Evolutionary conservation across 2,797 vertebrate species (phyloP).

Genomic region (Rhinichthys osculus): DNA sequence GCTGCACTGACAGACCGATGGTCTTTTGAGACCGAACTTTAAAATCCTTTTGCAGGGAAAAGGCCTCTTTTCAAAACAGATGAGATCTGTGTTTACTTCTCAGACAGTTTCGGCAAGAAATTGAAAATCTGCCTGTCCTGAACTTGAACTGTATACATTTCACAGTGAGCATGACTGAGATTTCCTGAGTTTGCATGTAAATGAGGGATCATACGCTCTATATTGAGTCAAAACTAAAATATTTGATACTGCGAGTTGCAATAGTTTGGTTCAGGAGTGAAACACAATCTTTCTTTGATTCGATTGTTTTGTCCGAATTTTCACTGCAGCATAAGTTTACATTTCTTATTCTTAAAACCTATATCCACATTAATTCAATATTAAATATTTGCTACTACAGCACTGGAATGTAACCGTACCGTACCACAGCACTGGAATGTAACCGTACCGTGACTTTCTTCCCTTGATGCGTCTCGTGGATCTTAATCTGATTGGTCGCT

Average conservation of each 20-base stretch:
- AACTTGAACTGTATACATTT: constrained; percentile 30
- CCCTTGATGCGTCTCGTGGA: constrained; percentile 81
- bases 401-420: constrained; percentile 66
- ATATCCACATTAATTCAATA: not conserved
- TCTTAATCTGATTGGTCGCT: constrained; percentile 62
- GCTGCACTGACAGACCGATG: constrained; percentile 9
- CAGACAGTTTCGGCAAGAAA: not conserved
- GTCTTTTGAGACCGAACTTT: constrained; percentile 25
- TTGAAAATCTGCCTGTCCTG: not conserved
- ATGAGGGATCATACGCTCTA: not conserved
- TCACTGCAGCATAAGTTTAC: not conserved
- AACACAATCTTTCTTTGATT: not conserved
- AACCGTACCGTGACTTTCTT: constrained; percentile 84
- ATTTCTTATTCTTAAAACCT: not conserved
- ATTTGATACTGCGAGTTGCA: not conserved
- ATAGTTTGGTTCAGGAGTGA: not conserved
- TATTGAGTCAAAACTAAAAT: not conserved
- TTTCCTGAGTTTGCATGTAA: not conserved
- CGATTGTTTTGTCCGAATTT: not conserved
- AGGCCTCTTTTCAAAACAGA: constrained; percentile 24
- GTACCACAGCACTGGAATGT: constrained; percentile 60
- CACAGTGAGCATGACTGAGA: constrained; percentile 1
- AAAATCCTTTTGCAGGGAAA: constrained; percentile 16
- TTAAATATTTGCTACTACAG: not conserved
- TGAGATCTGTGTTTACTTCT: constrained; percentile 39